Evolutionary conservation across 2,888 invertebrate genomes (phyloP).

Genomic region (Leptopterna dolabrata): DNA sequence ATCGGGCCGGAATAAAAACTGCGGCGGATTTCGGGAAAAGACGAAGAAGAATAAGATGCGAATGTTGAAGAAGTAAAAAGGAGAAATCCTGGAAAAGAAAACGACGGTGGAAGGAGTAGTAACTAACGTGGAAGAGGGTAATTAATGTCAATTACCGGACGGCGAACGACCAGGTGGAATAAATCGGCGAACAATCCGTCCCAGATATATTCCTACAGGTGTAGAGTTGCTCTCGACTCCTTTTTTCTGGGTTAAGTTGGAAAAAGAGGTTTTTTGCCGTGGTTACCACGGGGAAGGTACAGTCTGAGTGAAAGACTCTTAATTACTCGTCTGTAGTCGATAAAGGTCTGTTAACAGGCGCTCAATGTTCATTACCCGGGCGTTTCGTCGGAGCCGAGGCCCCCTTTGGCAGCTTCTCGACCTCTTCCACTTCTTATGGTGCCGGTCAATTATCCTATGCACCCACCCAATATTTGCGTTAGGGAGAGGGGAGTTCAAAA

Average conservation of each 20-base stretch:
- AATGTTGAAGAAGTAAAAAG: neutral
- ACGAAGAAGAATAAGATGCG: slow-evolving; percentile 10
- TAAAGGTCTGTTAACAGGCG: slow-evolving; percentile 50
- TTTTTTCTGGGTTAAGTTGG: slow-evolving; percentile 15
- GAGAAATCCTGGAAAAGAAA: neutral
- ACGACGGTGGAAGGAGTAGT: slow-evolving; percentile 18
- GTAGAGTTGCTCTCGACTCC: neutral
- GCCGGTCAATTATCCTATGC: neutral
- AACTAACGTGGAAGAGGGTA: slow-evolving; percentile 52
- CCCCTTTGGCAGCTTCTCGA: neutral
- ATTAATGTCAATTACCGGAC: slow-evolving; percentile 51
- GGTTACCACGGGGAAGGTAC: neutral
- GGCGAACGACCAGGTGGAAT: slow-evolving; percentile 10
- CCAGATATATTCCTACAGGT: slow-evolving; percentile 36
- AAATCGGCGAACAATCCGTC: slow-evolving; percentile 49
- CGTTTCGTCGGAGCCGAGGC: slow-evolving; percentile 13
- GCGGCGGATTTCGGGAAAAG: slow-evolving; percentile 5
- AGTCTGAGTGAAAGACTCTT: slow-evolving; percentile 31
- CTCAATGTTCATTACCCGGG: slow-evolving; percentile 18
- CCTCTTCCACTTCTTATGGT: neutral
- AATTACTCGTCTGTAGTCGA: slow-evolving; percentile 29
- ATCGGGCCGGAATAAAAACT: slow-evolving; percentile 9
- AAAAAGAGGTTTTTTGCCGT: slow-evolving; percentile 1
- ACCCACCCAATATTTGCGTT: neutral
- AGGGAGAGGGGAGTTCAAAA: neutral